Percentiles rank a stretch among this genome's conserved stretches.
phyloP scores from a whole-genome alignment of 2,113 vertebrate species.

The Notechis scutatus region DNA sequence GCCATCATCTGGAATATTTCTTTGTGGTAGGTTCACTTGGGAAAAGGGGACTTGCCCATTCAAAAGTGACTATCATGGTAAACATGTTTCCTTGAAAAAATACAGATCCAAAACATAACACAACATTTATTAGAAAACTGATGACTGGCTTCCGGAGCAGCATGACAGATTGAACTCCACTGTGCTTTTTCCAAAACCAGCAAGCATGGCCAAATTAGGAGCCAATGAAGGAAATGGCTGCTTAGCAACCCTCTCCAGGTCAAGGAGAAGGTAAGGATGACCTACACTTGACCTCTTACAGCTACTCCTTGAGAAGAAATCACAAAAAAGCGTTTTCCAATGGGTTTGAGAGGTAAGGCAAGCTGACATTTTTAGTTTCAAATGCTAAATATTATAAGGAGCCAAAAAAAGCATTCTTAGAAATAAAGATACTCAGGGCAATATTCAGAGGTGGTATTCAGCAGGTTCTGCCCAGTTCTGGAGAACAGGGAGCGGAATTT shows the following conservation, averaged over 20 bases:
- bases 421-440: not conserved
- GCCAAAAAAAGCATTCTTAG: not conserved
- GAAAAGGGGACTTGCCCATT: not conserved
- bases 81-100: not conserved
- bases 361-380: not conserved
- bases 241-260: not conserved
- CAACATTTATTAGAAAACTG: not conserved
- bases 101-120: not conserved
- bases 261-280: not conserved
- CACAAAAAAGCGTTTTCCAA: not conserved
- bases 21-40: not conserved
- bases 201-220: not conserved
- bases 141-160: not conserved
- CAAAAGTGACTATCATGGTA: not conserved
- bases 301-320: not conserved
- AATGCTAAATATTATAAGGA: not conserved
- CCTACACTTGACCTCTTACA: not conserved
- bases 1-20: not conserved
- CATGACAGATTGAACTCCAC: not conserved
- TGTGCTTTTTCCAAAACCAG: not conserved
- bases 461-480: too few species aligned
- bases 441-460: too few species aligned
- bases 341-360: not conserved
- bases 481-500: too few species aligned
- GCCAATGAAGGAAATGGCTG: not conserved